A percentile compares a stretch with the other conserved stretches of the same genome.
Conservation (phyloP, 2,113 vertebrate species). For the Dasypus novemcinctus region DNA sequence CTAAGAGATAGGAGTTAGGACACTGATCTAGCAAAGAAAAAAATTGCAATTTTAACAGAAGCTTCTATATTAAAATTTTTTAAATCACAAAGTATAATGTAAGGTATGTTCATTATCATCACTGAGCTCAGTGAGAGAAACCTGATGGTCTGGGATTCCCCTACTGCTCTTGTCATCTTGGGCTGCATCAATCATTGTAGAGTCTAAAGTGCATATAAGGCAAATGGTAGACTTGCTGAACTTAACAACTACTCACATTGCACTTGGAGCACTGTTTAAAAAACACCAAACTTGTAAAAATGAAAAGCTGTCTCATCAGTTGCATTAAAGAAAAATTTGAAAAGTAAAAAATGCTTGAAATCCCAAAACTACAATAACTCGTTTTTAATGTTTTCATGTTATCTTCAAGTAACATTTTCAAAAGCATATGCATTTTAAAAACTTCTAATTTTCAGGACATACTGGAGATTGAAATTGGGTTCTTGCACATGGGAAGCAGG, state of each 20-base stretch:
- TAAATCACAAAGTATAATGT: neutral
- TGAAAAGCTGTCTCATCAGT: neutral
- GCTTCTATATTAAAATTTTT: neutral
- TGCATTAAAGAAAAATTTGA: neutral
- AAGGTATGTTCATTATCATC: neutral
- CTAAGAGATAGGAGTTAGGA: neutral
- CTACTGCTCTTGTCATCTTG: neutral
- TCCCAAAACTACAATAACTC: neutral
- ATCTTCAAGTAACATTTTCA: constrained; percentile 23
- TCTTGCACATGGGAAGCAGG: too few relatives aligned
- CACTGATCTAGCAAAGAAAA: neutral
- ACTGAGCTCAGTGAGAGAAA: neutral
- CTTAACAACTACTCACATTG: neutral
- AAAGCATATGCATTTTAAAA: neutral
- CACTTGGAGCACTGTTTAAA: neutral
- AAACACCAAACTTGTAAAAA: neutral
- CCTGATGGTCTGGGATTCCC: neutral
- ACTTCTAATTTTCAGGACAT: too few relatives aligned
- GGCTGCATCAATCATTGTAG: neutral
- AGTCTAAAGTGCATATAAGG: neutral
- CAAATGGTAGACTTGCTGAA: neutral
- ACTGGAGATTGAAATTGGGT: too few relatives aligned
- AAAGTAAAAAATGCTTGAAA: neutral
- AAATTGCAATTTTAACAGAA: neutral
- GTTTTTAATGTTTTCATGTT: neutral